Base-by-base conservation (phyloP, 2,888 invertebrate genomes). In the Anthophora plumipes region DNA sequence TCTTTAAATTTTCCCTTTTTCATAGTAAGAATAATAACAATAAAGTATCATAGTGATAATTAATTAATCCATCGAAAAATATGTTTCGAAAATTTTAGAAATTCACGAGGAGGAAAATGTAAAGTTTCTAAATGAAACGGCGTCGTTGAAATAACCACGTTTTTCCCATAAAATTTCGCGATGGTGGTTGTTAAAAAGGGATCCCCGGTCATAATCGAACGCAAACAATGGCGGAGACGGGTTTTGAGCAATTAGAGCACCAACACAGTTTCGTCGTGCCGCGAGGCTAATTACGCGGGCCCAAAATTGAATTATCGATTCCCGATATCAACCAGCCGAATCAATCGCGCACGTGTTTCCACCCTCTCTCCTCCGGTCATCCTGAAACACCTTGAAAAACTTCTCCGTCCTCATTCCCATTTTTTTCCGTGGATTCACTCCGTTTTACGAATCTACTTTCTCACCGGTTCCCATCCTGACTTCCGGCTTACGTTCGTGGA, bases 271-370 rank as follows among this genome's bases (percentile, higher is more conserved):
- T 64, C 77, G 22, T 60, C 55, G 37, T 66, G 69, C 64, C 63
- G 39, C 78, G 63, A 77, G 64, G 59, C 69, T 79, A 79, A 79
- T 79, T 79, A 70, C 75, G 70, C 39, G 48, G 41, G 41, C 77
- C 52, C 41, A 46, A 69, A 70, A 77, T 77, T 54, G 54, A 77
- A 79, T 79, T 77, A 79, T 77, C 79, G 77, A 79, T 79, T 79
- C 46, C 60, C 79, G 79, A 79, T 79, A 77, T 70, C 79, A 64
- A 64, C 25, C 59, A 17, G 17, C 6, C 48, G 60, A 70, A 77
- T 70, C 77, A 69, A 70, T 79, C 77, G 70, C 77, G 70, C 59
- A 25, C 69, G 69, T 70, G 41, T 31, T n/a, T 25, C n/a, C 39
- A 25, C 20, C 57, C 67, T 31, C 54, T 37, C 22, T 39, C 52